Evolutionary conservation across 2,113 vertebrate genomes (phyloP), one percentile per base, ranked within the genome.

Genomic region (Leucopsar rothschildi): DNA sequence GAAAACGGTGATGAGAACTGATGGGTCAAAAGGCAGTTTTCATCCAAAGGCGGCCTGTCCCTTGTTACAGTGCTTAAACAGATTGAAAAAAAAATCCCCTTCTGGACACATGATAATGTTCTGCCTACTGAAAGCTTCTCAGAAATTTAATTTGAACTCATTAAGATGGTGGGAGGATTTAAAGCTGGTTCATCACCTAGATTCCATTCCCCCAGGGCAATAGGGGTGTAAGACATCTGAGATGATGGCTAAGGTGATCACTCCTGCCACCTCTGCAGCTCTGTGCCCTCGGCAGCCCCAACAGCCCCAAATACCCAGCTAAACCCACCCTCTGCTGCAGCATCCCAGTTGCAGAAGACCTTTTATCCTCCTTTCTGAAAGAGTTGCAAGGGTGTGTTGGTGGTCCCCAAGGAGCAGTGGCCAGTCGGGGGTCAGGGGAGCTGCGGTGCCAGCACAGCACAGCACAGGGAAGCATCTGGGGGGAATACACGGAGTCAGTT

Each of bases 301-400:
- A 40, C 0, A 0, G 12, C 42, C 35, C 52, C 2, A 2, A 19
- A 50, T 20, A 25, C 20, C 28, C 52, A 39, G 1, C 9, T 19
- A 80, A 91, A 60, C 31, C 59, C 59, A 66, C 18, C 20, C 50
- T 80, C 47, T 35, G 35, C 60, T 2, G 2, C 68, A 82, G 45
- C 47, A 86, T 45, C 71, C 63, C 63, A 31, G 31, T 4, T 11
- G 44, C 24, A 73, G 21, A 16, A 82, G 33, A 19, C 9, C 2
- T 88, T 86, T 81, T 33, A 47, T 19, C 35, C 31, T 29, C 35
- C 6, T 45, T 49, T 57, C 31, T 1, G 5, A 37, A 70, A 22
- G 50, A 55, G 6, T 15, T 35, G 44, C 25, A 23, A 42, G 82
- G 78, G 31, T 8, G 29, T 1, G 2, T 24, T 82, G 82, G 88